Evolutionary conservation across 2,888 invertebrate species (phyloP).

Genomic region (Heliconius hortense): DNA sequence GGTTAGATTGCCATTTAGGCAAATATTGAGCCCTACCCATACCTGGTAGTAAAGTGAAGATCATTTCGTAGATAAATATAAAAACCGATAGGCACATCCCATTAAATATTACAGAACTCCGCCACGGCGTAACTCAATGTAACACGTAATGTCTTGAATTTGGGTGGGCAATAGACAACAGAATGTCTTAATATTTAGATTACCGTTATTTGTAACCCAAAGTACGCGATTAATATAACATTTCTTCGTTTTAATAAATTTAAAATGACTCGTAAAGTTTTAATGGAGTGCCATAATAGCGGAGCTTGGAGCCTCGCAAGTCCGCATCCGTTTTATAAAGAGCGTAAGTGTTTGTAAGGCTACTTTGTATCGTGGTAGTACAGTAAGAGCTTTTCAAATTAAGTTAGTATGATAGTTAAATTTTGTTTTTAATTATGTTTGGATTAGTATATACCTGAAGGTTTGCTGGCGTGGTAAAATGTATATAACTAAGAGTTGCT

Average conservation of each 20-base stretch:
- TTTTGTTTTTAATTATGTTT: neutral
- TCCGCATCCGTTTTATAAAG: neutral
- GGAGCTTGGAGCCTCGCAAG: slow-evolving; percentile 5
- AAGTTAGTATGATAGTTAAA: neutral
- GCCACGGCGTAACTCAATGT: too few species aligned
- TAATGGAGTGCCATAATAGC: slow-evolving; percentile 12
- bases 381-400: neutral
- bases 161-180: too few species aligned
- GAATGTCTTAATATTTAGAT: too few species aligned
- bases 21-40: neutral
- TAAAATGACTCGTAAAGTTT: slow-evolving; percentile 11
- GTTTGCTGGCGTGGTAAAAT: neutral
- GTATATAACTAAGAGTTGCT: neutral
- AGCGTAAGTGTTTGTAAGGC: slow-evolving; percentile 4
- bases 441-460: neutral
- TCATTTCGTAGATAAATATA: too few species aligned
- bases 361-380: neutral
- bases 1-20: neutral
- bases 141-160: too few species aligned
- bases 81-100: too few species aligned
- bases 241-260: neutral
- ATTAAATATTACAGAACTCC: too few species aligned
- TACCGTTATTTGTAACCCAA: neutral
- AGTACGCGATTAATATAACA: neutral
- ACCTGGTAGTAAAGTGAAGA: too few species aligned